Percentiles rank a stretch among this genome's conserved stretches.
phyloP scores from a whole-genome alignment of 2,113 vertebrate genomes.

The Psephotus haematonotus region DNA sequence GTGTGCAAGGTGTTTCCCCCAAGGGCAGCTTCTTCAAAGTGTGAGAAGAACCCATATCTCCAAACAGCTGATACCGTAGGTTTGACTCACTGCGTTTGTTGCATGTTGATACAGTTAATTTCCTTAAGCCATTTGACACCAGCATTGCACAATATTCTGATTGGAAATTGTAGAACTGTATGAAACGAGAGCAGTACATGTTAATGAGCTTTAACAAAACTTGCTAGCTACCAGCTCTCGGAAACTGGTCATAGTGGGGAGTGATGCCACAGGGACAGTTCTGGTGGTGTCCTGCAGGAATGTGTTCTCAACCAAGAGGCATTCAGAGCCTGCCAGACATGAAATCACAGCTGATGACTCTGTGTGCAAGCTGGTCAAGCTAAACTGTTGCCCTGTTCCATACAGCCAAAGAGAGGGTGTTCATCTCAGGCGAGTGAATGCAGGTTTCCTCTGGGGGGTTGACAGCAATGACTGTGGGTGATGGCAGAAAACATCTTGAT shows the following conservation, averaged over 20 bases:
- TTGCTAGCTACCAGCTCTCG: background rate
- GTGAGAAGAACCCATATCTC: background rate
- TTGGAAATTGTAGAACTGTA: background rate
- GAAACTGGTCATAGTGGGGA: background rate
- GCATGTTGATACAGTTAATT: background rate
- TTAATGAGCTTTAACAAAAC: background rate
- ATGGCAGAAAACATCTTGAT: background rate
- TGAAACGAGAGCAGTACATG: background rate
- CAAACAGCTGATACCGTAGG: background rate
- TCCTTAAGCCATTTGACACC: background rate
- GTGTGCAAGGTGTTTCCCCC: fast-evolving
- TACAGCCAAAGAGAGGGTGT: background rate
- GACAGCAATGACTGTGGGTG: background rate
- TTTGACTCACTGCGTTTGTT: background rate
- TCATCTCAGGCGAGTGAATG: background rate
- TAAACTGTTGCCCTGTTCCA: fast-evolving
- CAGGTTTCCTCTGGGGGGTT: background rate
- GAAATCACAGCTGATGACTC: background rate
- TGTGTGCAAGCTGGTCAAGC: background rate
- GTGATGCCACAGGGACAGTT: fast-evolving
- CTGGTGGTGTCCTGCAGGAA: background rate
- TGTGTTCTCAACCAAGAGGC: background rate
- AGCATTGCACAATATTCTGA: background rate
- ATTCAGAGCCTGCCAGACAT: background rate
- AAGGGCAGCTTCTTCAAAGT: background rate